Evolutionary conservation across 2,888 invertebrate species (phyloP), one percentile per base, ranked within the genome.

Genomic region (Gymnosoma rotundatum): DNA sequence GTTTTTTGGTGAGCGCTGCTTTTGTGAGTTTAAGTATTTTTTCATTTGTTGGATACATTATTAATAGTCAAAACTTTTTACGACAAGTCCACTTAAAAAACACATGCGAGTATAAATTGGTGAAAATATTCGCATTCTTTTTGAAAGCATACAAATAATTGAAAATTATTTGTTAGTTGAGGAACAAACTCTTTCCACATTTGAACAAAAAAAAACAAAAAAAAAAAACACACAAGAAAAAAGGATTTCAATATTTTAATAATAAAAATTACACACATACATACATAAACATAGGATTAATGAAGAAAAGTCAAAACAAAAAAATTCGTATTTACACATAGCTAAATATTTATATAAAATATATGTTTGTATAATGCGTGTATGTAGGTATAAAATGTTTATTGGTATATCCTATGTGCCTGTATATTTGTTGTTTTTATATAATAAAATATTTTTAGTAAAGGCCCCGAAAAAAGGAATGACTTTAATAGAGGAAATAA

Each of bases 361-460:
- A 18, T 12, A 25, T 45, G 42, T 42, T 1, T 12, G 12, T 42
- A 4, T 42, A 1, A 42, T 42, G 10, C 7, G 7, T 42, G 12
- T 42, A 42, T 42, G 12, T 42, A 38, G 38, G 38, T 8, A 32
- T 21, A 50, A n/a, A 10, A 10, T 52, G 21, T 5, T 25, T 45
- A 61, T 54, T 12, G n/a, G 7, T 54, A 21, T 54, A 21, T 54
- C 25, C 1, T 25, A 36, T 36, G 25, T 72, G n/a, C 25, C 50
- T 70, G 32, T 75, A 54, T 61, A 38, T 72, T 58, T 75, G 74
- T 83, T 32, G 64, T 73, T 32, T 83, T 61, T 78, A 69, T 78
- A 70, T 63, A 72, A 72, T 76, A 56, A 67, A 73, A 70, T 70
- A 60, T 78, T 67, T 83, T 83, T 80, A 80, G 80, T 83, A 83